Percentiles rank a stretch among this genome's conserved stretches.
phyloP scores from a whole-genome alignment of 1,140 invertebrate species.

The Drosophila eugracilis region DNA sequence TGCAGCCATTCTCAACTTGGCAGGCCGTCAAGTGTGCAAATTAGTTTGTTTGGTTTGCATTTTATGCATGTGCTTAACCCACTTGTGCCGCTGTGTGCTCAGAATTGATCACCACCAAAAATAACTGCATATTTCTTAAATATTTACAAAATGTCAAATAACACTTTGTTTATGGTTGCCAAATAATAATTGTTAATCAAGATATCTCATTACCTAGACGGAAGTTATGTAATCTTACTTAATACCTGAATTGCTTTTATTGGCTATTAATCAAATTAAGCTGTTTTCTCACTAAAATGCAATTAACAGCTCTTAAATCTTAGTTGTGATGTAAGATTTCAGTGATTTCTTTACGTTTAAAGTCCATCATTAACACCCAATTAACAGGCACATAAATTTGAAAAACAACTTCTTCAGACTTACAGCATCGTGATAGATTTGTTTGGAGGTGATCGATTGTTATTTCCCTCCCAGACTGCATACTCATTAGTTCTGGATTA shows the following conservation, averaged over 20 bases:
- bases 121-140: conserved; percentile 20
- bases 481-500: conserved; percentile 34
- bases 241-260: neutral
- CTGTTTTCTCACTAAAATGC: neutral
- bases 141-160: neutral
- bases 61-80: conserved; percentile 70
- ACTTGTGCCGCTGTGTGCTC: conserved; percentile 49
- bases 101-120: conserved; percentile 23
- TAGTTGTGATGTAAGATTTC: neutral
- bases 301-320: neutral
- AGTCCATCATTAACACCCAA: neutral
- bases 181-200: too few relatives aligned
- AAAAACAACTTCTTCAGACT: neutral
- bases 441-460: conserved; percentile 15
- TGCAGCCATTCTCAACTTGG: conserved; percentile 47
- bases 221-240: too few relatives aligned
- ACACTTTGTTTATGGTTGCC: neutral
- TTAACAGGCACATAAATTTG: conserved; percentile 19
- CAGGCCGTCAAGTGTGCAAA: conserved; percentile 71
- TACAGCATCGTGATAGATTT: conserved; percentile 20
- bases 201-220: too few relatives aligned
- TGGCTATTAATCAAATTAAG: neutral
- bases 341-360: neutral
- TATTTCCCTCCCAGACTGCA: conserved; percentile 1
- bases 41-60: conserved; percentile 54